phyloP scores from a whole-genome alignment of 92 coral and sea anemone species.

The Palythoa heliodiscus region DNA sequence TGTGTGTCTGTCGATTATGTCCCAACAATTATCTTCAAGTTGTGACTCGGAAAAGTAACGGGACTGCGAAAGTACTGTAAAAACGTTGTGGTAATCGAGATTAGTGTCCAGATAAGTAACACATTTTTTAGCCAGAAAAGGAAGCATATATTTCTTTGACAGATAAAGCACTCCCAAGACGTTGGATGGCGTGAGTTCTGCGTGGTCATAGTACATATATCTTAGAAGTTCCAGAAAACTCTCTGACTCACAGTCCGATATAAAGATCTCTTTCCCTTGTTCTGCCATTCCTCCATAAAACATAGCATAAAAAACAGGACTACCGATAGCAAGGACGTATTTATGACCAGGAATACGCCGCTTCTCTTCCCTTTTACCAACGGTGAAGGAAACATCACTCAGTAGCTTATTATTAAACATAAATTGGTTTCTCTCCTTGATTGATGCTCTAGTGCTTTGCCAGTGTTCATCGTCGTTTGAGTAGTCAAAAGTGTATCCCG shows the following conservation, averaged over 20 bases:
- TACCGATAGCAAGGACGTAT: conserved; percentile 78
- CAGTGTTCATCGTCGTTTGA: conserved; percentile 57
- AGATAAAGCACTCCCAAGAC: conserved; percentile 81
- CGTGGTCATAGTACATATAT: conserved; percentile 82
- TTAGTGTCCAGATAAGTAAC: conserved; percentile 77
- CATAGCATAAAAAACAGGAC: conserved; percentile 88
- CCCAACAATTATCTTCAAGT: conserved; percentile 90
- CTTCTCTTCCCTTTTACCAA: conserved; percentile 65
- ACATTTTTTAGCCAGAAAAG: conserved; percentile 80
- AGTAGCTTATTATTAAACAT: conserved; percentile 83
- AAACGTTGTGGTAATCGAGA: conserved; percentile 78
- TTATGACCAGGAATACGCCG: conserved; percentile 75
- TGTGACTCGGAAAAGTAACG: conserved; percentile 76
- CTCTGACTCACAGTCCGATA: conserved; percentile 76
- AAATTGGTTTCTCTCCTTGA: conserved; percentile 73
- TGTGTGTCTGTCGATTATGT: conserved; percentile 80
- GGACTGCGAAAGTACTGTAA: conserved; percentile 80
- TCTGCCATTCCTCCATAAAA: conserved; percentile 88
- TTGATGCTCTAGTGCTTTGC: conserved; percentile 71
- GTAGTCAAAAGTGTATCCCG: conserved; percentile 59
- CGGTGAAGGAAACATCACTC: conserved; percentile 73
- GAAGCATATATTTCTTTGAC: conserved; percentile 86
- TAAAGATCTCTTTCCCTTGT: conserved; percentile 58
- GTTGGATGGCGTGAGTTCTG: conserved; percentile 63
- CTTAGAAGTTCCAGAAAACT: conserved; percentile 74